Base-by-base conservation (phyloP, 2,888 invertebrate species). In the Quadroppia sp. region DNA sequence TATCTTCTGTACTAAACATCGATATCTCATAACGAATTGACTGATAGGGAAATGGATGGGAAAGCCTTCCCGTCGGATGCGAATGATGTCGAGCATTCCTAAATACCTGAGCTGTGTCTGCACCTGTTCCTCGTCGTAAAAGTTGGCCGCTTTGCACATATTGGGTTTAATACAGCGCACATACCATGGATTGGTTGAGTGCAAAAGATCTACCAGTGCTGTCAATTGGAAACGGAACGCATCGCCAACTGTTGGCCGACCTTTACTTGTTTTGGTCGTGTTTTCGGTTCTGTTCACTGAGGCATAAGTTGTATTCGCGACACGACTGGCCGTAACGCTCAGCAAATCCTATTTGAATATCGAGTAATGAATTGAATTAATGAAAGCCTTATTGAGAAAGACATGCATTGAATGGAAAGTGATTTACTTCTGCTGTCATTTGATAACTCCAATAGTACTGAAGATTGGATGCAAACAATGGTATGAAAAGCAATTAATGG, bases 151-250 rank as follows among this genome's bases (percentile, higher is more conserved):
- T 82, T 94, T 94, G 79, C 89, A 87, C 82, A 89, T 88, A 82
- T 94, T 94, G 0, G 94, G 94, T 80, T 94, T 94, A 80, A 94
- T 94, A 82, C 94, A 94, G 61, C 94, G 87, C 45, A 93, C 93
- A 82, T 94, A 91, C 94, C 93, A 94, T 1, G 93, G 92, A 74
- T 91, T 92, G 0, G 94, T 93, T 30, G 87, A 90, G 82, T 94
- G 92, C 1, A 94, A 84, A 80, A 94, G 92, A 80, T 94, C 94
- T 0, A 94, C 92, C 1, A 94, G 85, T 0, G 92, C 89, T 82
- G 92, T 92, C 72, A 94, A 83, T 80, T 94, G 94, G 74, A 91
- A 89, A 50, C 94, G 86, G 82, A 94, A 94, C 0, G 91, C 91
- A 81, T 94, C 94, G 76, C 91, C 91, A 4, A 94, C 92, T 0